phyloP scores from a whole-genome alignment of 2,888 invertebrate genomes.

The Hyposoter dolosus region DNA sequence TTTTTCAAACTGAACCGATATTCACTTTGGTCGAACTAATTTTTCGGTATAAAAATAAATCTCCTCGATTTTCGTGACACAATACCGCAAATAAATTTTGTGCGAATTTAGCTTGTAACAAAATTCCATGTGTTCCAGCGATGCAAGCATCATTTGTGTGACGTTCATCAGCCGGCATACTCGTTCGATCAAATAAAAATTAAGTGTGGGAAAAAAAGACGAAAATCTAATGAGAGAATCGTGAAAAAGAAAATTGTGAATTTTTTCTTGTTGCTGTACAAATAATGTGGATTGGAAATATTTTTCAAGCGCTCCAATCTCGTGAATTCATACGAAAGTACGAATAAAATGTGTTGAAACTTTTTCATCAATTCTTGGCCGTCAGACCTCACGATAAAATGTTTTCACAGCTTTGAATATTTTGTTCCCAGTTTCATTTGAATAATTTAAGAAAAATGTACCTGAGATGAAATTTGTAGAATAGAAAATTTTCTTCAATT shows the following conservation, averaged over 20 bases:
- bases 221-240: not conserved
- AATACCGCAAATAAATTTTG: not conserved
- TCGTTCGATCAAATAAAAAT: slow-evolving; percentile 6
- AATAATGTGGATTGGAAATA: not conserved
- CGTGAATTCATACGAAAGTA: not conserved
- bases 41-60: not conserved
- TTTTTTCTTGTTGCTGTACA: not conserved
- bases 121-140: not conserved
- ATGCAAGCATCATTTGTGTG: not conserved
- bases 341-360: not conserved
- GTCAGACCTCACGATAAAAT: not conserved
- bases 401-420: not conserved
- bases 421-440: not conserved
- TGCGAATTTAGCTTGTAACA: not conserved
- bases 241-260: not conserved
- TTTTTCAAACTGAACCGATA: not conserved
- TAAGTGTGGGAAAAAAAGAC: not conserved
- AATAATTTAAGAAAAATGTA: not conserved
- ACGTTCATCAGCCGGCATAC: not conserved
- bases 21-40: not conserved
- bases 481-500: not conserved
- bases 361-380: not conserved
- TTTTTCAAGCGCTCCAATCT: not conserved
- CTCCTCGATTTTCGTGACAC: not conserved
- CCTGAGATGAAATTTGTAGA: not conserved